phyloP scores from a whole-genome alignment of 1,140 invertebrate species.

The Drosophila grimshawi region DNA sequence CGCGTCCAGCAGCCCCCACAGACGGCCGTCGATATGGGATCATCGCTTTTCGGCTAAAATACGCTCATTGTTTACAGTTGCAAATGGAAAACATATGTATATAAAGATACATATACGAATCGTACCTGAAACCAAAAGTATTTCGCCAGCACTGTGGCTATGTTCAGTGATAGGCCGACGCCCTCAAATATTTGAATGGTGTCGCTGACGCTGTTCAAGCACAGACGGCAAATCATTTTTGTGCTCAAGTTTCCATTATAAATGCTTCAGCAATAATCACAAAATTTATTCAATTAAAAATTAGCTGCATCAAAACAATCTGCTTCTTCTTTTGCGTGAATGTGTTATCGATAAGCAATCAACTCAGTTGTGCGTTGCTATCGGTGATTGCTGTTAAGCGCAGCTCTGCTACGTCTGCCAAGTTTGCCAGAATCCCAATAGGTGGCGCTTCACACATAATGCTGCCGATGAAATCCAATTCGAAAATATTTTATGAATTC shows the following conservation, averaged over 20 bases:
- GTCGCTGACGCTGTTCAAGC: constrained; percentile 66
- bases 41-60: constrained; percentile 66
- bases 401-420: not conserved
- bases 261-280: constrained; percentile 13
- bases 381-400: constrained; percentile 12
- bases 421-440: not conserved
- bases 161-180: constrained; percentile 57
- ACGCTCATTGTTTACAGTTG: constrained; percentile 7
- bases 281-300: constrained; percentile 19
- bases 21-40: constrained; percentile 72
- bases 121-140: constrained; percentile 76
- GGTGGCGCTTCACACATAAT: not conserved
- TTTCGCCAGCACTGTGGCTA: constrained; percentile 57
- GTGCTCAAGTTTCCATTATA: constrained; percentile 35
- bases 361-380: not conserved
- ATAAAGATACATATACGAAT: not conserved
- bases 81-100: not conserved
- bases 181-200: constrained; percentile 67
- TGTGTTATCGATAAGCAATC: constrained; percentile 8
- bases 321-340: constrained; percentile 14
- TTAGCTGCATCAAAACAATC: constrained; percentile 29
- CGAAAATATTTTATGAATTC: too few species aligned
- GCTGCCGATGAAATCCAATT: too few species aligned
- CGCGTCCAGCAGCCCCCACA: constrained; percentile 63
- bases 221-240: constrained; percentile 81